phyloP scores from a whole-genome alignment of 2,797 vertebrate species.

The Paratrypauchen microcephalus region DNA sequence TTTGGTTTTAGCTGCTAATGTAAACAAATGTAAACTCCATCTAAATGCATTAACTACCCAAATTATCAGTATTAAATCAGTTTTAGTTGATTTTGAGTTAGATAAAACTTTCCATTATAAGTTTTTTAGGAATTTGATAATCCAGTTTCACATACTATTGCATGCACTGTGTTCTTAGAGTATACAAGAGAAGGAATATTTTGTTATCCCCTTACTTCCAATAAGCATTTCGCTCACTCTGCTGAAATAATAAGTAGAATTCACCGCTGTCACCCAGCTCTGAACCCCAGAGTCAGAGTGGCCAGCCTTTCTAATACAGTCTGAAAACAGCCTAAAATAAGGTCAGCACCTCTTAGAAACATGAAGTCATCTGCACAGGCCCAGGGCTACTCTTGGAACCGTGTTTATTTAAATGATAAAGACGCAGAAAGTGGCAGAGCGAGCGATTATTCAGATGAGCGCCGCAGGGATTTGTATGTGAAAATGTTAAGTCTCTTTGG shows the following conservation, averaged over 20 bases:
- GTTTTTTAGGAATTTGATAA: no score
- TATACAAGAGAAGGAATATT: no score
- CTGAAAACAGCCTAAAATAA: slow-evolving; percentile 16
- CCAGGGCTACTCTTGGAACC: slow-evolving; percentile 2
- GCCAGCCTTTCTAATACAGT: slow-evolving; percentile 13
- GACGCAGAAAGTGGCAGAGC: slow-evolving; percentile 19
- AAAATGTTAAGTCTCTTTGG: slow-evolving; percentile 39
- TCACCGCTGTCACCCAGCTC: not conserved
- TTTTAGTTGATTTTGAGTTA: no score
- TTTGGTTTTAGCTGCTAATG: no score
- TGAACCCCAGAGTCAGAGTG: slow-evolving; percentile 5
- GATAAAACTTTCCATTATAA: no score
- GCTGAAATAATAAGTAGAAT: not conserved
- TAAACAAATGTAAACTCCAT: no score
- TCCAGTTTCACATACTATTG: no score
- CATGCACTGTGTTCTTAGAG: no score
- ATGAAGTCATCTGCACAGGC: slow-evolving; percentile 25
- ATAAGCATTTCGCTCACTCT: not conserved
- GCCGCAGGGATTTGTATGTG: slow-evolving; percentile 33
- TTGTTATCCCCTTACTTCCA: no score
- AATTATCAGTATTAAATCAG: no score
- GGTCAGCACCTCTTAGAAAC: slow-evolving; percentile 22
- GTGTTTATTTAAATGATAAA: slow-evolving; percentile 29
- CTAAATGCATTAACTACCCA: no score
- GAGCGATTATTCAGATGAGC: slow-evolving; percentile 43